These are phyloP conservation scores for Montipora capricornis DNA, from an alignment of 64 coral and sea anemone species.

Conservation along the genomic window DNA sequence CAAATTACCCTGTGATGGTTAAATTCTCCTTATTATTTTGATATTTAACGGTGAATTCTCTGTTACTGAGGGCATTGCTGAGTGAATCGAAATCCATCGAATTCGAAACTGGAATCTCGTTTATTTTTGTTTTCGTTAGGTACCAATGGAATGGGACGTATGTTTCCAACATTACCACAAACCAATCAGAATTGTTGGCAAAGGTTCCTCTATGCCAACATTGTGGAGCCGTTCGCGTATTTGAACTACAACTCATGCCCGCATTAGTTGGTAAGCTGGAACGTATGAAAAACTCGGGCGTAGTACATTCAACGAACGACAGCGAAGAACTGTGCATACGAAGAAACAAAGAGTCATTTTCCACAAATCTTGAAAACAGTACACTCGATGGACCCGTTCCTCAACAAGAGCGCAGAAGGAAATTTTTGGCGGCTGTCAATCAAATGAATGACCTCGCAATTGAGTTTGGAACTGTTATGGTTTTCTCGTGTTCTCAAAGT, in stretches of 20 bases:
- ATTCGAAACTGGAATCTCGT: too few species aligned
- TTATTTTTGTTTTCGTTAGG: constrained; percentile 2
- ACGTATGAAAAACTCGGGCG: not conserved
- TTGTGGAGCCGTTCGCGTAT: constrained; percentile 70
- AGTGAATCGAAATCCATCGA: too few species aligned
- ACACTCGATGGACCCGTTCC: not conserved
- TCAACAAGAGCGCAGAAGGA: not conserved
- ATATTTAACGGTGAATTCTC: too few species aligned
- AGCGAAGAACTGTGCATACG: not conserved
- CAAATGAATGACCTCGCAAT: constrained; percentile 22
- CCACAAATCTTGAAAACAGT: not conserved
- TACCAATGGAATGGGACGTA: constrained; percentile 81
- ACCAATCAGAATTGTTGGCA: not conserved
- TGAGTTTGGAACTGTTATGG: constrained; percentile 93
- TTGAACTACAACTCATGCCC: constrained; percentile 85
- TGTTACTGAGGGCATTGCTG: too few species aligned
- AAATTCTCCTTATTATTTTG: too few species aligned
- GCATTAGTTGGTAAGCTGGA: constrained; percentile 62
- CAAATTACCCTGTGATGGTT: too few species aligned
- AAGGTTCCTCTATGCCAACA: constrained; percentile 58
- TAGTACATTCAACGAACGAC: not conserved
- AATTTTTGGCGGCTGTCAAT: constrained; percentile 26
- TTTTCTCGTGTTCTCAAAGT: constrained; percentile 69
- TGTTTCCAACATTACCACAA: constrained; percentile 56
- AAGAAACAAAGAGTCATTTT: not conserved